Base-by-base conservation (phyloP, 2,113 vertebrate genomes). In the Gnathonemus longibarbis region DNA sequence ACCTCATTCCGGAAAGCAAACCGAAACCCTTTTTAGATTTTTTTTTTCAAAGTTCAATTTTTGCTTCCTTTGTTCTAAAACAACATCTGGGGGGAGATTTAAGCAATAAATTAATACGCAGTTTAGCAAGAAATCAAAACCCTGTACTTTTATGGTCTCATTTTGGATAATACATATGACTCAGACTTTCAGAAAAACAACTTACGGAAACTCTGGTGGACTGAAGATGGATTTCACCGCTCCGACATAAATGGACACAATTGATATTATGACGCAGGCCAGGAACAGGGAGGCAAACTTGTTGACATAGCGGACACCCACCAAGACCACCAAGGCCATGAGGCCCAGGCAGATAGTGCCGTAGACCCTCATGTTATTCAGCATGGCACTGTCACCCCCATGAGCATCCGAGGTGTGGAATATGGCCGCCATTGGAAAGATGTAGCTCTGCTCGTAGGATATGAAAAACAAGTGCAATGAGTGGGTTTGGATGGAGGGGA, bases 251-350 rank as follows among this genome's bases (percentile, higher is more conserved):
- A 99, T 99, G 85, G 98, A 98, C 42, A 99, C 93, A 91, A 99
- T 99, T 88, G 98, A 99, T 94, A 99, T 97, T 85, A 99, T 97
- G 24, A 99, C 98, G 1, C 98, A 99, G 92, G 97, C 97, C 94
- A 99, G 94, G 95, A 99, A 99, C 66, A 99, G 97, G 0, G 98
- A 99, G 39, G 98, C 98, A 93, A 99, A 96, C 93, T 98, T 99
- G 95, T 99, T 99, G 86, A 99, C 98, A 11, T 99, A 99, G 93
- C 99, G 99, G 77, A 99, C 98, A 0, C 98, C 98, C 0, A 99
- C 98, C 17, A 99, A 99, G 85, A 99, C 98, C 88, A 99, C 98
- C 80, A 99, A 94, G 0, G 97, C 97, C 98, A 99, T 99, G 0
- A 99, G 95, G 66, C 95, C 96, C 91, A 99, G 97, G 91, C 98